Evolutionary conservation across 2,797 vertebrate genomes (phyloP).

Genomic region (Bovichtus diacanthus): DNA sequence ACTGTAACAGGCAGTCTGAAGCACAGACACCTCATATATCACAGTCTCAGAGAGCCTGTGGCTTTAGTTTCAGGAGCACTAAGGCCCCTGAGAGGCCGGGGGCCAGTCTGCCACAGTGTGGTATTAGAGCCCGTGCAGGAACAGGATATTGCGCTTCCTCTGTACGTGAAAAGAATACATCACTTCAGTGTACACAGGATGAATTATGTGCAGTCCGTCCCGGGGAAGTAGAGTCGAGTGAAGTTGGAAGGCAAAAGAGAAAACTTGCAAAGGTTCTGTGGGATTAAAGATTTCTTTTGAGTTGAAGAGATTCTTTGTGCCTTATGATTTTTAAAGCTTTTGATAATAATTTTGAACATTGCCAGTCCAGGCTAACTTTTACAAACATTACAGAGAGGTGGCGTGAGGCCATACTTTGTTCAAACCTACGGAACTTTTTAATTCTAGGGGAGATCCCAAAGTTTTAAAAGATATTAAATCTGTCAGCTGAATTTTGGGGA

Average conservation of each 20-base stretch:
- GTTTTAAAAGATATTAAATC: conserved; percentile 3
- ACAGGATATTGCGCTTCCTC: conserved; percentile 86
- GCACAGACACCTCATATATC: conserved; percentile 78
- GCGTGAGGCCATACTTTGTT: conserved; percentile 4
- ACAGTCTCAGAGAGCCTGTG: conserved; percentile 65
- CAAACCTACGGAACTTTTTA: not conserved
- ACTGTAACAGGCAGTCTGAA: conserved; percentile 56
- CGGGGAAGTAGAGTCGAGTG: conserved; percentile 18
- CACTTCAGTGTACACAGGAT: conserved; percentile 67
- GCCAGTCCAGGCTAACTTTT: conserved; percentile 4
- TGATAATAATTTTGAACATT: conserved; percentile 20
- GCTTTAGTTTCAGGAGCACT: conserved; percentile 74
- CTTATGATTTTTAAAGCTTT: conserved; percentile 16
- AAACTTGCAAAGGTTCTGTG: conserved; percentile 34
- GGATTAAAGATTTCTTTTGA: conserved; percentile 23
- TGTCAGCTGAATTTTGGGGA: not conserved
- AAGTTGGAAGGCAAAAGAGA: conserved; percentile 13
- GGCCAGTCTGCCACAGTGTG: conserved; percentile 64
- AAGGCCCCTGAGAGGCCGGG: conserved; percentile 63
- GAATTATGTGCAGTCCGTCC: conserved; percentile 65
- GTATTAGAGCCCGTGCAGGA: conserved; percentile 72
- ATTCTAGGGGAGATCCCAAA: not conserved
- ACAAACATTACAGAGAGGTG: not conserved
- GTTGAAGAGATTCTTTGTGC: conserved; percentile 17
- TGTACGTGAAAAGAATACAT: conserved; percentile 82